Percentiles rank a stretch among this genome's conserved stretches.
These are phyloP conservation scores for Drosophila virilis DNA, from an alignment of 1,140 invertebrate species.

Conservation along the genomic window DNA sequence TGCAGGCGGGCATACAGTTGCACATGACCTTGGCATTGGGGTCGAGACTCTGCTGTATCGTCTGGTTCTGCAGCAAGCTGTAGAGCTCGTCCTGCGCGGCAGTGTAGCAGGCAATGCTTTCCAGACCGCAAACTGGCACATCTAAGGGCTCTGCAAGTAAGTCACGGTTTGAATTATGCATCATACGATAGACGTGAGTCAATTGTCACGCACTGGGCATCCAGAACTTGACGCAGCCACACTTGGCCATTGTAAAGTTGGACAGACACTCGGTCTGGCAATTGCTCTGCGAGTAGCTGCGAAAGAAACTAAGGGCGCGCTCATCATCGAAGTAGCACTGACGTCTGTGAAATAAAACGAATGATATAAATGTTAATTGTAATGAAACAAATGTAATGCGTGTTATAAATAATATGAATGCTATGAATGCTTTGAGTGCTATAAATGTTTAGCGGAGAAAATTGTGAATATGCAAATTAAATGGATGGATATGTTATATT, in stretches of 20 bases:
- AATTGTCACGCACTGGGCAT: slow-evolving; percentile 87
- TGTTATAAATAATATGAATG: too few species aligned
- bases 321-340: slow-evolving; percentile 88
- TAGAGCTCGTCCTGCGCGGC: slow-evolving; percentile 75
- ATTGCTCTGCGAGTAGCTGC: slow-evolving; percentile 90
- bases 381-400: background rate
- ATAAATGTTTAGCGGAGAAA: too few species aligned
- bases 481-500: too few species aligned
- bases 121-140: slow-evolving; percentile 62
- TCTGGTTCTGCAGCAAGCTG: slow-evolving; percentile 66
- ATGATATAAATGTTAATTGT: background rate
- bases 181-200: background rate
- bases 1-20: slow-evolving; percentile 88
- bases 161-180: background rate
- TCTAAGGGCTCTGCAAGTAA: slow-evolving; percentile 57
- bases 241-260: slow-evolving; percentile 88
- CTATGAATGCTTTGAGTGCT: too few species aligned
- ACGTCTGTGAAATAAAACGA: slow-evolving; percentile 79
- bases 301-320: slow-evolving; percentile 87
- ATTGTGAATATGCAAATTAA: too few species aligned
- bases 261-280: slow-evolving; percentile 91
- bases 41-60: slow-evolving; percentile 55
- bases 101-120: slow-evolving; percentile 71
- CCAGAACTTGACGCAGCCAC: slow-evolving; percentile 88
- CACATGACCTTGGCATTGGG: slow-evolving; percentile 80